These are phyloP conservation scores for Molothrus ater DNA, from an alignment of 2,797 vertebrate species.

Conservation along the genomic window DNA sequence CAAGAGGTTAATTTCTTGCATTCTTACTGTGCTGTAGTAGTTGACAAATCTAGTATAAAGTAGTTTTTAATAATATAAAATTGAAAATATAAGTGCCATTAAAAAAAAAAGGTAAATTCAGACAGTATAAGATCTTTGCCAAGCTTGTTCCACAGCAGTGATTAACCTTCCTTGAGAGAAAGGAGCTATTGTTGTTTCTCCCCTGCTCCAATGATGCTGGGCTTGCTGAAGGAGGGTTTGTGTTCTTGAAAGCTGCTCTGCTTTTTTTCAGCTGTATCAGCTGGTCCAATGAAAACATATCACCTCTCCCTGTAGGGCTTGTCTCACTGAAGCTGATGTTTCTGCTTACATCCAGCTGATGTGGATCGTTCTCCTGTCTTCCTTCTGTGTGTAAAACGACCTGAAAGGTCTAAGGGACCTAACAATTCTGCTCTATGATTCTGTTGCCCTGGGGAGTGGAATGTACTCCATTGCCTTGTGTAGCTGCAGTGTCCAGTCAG, in stretches of 20 bases:
- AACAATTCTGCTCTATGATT: fast-evolving
- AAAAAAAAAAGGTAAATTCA: not conserved
- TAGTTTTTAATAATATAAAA: not conserved
- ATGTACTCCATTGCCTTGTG: fast-evolving
- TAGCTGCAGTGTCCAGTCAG: not conserved
- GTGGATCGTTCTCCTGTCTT: not conserved
- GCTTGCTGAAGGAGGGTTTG: not conserved
- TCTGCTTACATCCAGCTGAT: not conserved
- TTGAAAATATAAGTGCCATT: not conserved
- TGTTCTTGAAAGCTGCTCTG: not conserved
- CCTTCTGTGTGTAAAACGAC: not conserved
- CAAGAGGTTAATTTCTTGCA: not conserved
- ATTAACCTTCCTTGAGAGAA: constrained; percentile 27
- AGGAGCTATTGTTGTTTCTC: not conserved
- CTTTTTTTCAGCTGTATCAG: not conserved
- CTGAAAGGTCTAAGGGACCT: not conserved
- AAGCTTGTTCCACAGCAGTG: not conserved
- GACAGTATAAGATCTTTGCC: not conserved
- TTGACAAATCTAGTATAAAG: not conserved
- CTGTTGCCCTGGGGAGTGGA: not conserved
- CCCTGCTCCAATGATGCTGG: not conserved
- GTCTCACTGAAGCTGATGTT: not conserved
- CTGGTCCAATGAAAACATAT: not conserved
- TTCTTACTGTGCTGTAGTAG: not conserved
- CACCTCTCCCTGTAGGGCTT: not conserved